These are phyloP conservation scores for Micrastur ruficollis DNA, from an alignment of 2,797 vertebrate genomes.

Conservation along the genomic window DNA sequence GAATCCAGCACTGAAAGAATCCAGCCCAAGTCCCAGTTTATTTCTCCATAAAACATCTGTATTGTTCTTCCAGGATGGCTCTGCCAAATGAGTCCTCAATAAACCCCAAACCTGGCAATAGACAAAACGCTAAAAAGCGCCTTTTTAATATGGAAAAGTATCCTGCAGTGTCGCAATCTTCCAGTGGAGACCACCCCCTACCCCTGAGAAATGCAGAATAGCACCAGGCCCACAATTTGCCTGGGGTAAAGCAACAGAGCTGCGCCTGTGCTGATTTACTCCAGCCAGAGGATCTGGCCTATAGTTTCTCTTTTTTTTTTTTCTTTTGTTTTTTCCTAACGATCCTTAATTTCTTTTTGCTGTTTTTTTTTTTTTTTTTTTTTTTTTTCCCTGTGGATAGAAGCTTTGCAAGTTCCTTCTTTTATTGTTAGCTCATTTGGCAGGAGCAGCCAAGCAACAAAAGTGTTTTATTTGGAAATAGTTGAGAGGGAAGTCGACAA, in stretches of 20 bases:
- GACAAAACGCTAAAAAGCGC: slow-evolving; percentile 66
- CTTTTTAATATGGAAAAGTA: slow-evolving; percentile 74
- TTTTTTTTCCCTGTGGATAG: not conserved
- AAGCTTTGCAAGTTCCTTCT: slow-evolving; percentile 56
- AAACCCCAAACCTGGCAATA: slow-evolving; percentile 68
- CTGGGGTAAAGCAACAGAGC: slow-evolving; percentile 54
- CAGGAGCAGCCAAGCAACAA: slow-evolving; percentile 54
- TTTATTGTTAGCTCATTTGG: slow-evolving; percentile 71
- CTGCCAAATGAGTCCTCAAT: slow-evolving; percentile 71
- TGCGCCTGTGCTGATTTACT: slow-evolving; percentile 31
- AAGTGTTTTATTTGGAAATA: slow-evolving; percentile 72
- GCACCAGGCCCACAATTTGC: slow-evolving; percentile 48
- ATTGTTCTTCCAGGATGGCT: slow-evolving; percentile 70
- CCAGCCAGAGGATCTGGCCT: slow-evolving; percentile 40
- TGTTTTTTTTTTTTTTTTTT: not conserved
- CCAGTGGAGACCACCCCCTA: slow-evolving; percentile 64
- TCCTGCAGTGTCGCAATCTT: slow-evolving; percentile 69
- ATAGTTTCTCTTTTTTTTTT: not conserved
- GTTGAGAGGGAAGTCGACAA: slow-evolving; percentile 58
- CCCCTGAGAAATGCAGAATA: slow-evolving; percentile 62
- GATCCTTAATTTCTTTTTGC: not conserved
- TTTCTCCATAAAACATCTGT: slow-evolving; percentile 72
- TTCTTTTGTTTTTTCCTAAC: not conserved
- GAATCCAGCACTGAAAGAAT: slow-evolving; percentile 63
- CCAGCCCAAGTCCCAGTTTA: slow-evolving; percentile 60